Percentiles rank a stretch among this genome's conserved stretches.
These are phyloP conservation scores for Halisarca cf. caerulea DNA, from an alignment of 37 sponge, comb jelly and placozoan species.

Conservation along the genomic window DNA sequence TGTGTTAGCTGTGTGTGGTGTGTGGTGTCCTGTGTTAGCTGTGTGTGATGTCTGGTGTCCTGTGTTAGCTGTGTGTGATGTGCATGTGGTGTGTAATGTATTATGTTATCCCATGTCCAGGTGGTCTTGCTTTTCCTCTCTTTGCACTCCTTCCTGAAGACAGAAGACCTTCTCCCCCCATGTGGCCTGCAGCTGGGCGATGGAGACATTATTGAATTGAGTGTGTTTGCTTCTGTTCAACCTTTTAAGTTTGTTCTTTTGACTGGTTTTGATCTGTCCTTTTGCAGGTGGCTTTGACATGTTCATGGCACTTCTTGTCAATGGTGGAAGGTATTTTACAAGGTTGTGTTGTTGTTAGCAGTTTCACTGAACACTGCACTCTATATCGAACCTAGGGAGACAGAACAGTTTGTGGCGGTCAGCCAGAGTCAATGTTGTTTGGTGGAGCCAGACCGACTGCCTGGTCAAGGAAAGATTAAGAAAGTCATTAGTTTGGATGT, in stretches of 20 bases:
- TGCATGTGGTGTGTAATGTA: neutral
- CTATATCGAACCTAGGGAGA: neutral
- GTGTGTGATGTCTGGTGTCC: too few relatives aligned
- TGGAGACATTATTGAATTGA: constrained; percentile 4
- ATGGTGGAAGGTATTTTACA: neutral
- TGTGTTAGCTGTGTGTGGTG: too few relatives aligned
- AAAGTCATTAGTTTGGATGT: constrained; percentile 21
- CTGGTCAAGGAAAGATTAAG: constrained; percentile 21
- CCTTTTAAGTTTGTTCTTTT: neutral
- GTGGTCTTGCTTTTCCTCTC: constrained; percentile 1
- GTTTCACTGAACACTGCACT: neutral
- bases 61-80: too few relatives aligned
- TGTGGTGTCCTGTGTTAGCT: too few relatives aligned
- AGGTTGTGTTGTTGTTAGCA: neutral
- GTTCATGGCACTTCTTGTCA: neutral
- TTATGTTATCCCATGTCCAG: neutral
- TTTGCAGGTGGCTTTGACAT: constrained; percentile 15
- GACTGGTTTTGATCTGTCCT: neutral
- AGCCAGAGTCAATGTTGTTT: neutral
- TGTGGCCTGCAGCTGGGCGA: constrained; percentile 1
- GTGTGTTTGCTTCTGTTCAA: neutral
- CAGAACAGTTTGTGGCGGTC: constrained; percentile 29
- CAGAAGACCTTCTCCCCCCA: constrained; percentile 1
- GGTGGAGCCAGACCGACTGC: constrained; percentile 28
- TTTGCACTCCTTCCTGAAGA: neutral